A percentile compares a stretch with the other conserved stretches of the same genome.
These are phyloP conservation scores for Phrynosoma blainvillii DNA, from an alignment of 2,113 vertebrate species.

Conservation along the genomic window DNA sequence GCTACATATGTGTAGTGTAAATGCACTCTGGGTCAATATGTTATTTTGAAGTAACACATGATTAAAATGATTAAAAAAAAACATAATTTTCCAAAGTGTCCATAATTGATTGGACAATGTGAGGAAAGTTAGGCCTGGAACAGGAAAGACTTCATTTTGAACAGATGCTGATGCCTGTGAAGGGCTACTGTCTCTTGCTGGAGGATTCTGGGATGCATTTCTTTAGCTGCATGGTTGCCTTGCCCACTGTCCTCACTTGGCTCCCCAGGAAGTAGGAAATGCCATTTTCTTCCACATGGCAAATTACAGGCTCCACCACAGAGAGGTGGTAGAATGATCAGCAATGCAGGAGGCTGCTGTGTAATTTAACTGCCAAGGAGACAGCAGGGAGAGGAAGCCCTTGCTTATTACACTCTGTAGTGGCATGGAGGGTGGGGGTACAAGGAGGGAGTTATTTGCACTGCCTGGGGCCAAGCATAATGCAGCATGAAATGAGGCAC, in stretches of 20 bases:
- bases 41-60: no score
- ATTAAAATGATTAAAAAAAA: no score
- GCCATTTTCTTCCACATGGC: background rate
- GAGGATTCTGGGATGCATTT: background rate
- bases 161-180: background rate
- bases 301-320: background rate
- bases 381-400: background rate
- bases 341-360: background rate
- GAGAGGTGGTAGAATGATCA: background rate
- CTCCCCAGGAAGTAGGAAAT: background rate
- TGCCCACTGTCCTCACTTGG: background rate
- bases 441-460: background rate
- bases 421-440: background rate
- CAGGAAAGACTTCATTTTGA: background rate
- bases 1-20: no score
- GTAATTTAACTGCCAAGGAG: constrained; percentile 16
- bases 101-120: no score
- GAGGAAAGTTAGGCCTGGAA: background rate
- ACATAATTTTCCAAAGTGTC: background rate
- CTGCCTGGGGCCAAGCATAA: background rate
- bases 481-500: background rate
- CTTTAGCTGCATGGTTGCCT: background rate
- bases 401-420: background rate
- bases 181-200: background rate
- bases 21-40: no score